Base-by-base conservation (phyloP, 2,113 vertebrate species). In the Carassius auratus region DNA sequence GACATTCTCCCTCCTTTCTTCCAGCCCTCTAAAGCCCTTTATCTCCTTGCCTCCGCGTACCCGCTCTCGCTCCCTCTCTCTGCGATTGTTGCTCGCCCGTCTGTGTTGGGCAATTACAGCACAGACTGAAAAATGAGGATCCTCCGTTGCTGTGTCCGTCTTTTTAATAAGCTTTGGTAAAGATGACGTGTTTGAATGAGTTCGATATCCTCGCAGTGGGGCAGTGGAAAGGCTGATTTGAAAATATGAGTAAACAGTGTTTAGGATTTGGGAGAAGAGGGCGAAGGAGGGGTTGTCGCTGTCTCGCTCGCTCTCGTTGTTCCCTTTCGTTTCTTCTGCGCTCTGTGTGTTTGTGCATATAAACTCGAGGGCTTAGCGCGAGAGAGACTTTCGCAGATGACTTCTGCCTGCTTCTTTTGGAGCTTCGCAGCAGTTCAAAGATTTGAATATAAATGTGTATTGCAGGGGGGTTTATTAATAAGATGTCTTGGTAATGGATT, bases 161-260 rank as follows among this genome's bases (percentile, higher is more conserved):
- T 94, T 94, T 94, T 93, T 94, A 94, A 95, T 94, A 94, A 93
- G 93, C 94, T 95, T 95, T 93, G 92, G 90, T 93, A 94, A 94
- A 95, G 93, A 94, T 92, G 94, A 93, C 92, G 92, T 94, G 92
- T 93, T 92, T 91, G 92, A 93, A 94, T 92, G 93, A 92, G 93
- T 93, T 94, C 91, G 93, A 93, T 93, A 93, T 94, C 88, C 89
- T 91, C 92, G 87, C 91, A 93, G 92, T 90, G 91, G 93, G 92
- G 36, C 64, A 73, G 42, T 89, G 89, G 93, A 92, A 91, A 92
- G 93, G 91, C 93, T 94, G 93, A 93, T 93, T 93, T 92, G 33
- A 73, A 92, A 91, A 94, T 94, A 93, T 89, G 90, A 93, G 57
- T 66, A 93, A 94, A 94, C 93, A 92, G 90, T 91, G 91, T 89